Base-by-base conservation (phyloP, 1,140 invertebrate species). In the Aphaenogaster floridana region DNA sequence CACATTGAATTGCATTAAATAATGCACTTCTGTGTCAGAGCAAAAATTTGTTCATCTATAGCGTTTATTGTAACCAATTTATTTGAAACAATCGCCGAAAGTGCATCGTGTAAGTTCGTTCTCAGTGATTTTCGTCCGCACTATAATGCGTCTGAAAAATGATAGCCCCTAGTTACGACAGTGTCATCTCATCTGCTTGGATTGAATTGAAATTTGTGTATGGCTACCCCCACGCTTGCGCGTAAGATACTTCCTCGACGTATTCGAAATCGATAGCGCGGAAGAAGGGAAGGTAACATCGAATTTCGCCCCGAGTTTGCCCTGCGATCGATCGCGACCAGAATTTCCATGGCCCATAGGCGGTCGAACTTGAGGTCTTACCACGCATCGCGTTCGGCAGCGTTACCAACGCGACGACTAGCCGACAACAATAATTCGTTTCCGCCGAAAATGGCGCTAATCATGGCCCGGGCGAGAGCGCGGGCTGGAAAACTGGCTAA, bases 351-450 rank as follows among this genome's bases (percentile, higher is more conserved):
- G n/a, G 54, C 39, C 34, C 54, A 48, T 21, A 39, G 39, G 39
- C 69, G 39, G 54, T 74, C 80, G 72, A 88, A 74, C 71, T 52
- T 63, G 72, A 80, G 87, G 90, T 85, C 61, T 76, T 69, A 50
- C 59, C 59, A 50, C 57, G 68, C 68, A 52, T 86, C 63, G 57
- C 42, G 21, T 74, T 78, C 45, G 61, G 57, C n/a, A 54, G 78
- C 89, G 93, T 93, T 94, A 91, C 93, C 93, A 94, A 92, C 92
- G 91, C 93, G 90, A 94, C 93, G 81, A 91, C 76, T 84, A 68
- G 69, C 87, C 91, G 78, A 91, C 89, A 93, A 93, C 88, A 92
- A 87, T 92, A 87, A 89, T 89, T 90, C 87, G 87, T 91, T 92
- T 92, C 88, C 89, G 90, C 89, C 88, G 87, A 93, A 93, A 92